Evolutionary conservation across 1,140 invertebrate genomes (phyloP).

Genomic region (Babylonia areolata): DNA sequence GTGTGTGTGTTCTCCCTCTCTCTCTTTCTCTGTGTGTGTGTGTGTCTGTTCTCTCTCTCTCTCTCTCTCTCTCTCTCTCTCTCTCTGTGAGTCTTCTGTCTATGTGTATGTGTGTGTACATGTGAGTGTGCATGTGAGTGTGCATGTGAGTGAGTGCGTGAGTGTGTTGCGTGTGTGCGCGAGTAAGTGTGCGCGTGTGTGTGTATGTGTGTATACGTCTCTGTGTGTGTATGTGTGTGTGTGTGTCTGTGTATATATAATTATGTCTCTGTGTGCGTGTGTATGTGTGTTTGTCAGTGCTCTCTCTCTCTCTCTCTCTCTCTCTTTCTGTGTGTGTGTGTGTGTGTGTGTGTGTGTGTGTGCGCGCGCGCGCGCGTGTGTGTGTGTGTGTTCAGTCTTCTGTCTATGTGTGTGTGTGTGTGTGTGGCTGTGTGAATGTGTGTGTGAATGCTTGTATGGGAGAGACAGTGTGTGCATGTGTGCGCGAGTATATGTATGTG

Average conservation of each 20-base stretch:
- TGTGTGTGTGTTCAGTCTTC: neutral
- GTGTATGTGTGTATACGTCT: constrained; percentile 1
- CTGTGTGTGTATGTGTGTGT: neutral
- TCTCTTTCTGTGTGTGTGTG: neutral
- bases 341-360: constrained; percentile 1
- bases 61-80: too few relatives aligned
- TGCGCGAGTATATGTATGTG: neutral
- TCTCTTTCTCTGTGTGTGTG: neutral
- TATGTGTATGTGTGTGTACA: neutral
- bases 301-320: too few relatives aligned
- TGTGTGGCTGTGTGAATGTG: neutral
- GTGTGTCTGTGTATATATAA: neutral
- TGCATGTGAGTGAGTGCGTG: neutral
- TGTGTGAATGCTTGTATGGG: neutral
- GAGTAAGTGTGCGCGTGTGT: neutral
- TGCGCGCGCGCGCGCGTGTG: neutral
- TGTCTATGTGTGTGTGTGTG: too few relatives aligned
- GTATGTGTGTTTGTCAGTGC: neutral
- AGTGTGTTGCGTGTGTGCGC: neutral
- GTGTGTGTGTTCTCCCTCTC: constrained; percentile 1
- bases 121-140: neutral
- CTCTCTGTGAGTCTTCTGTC: too few relatives aligned
- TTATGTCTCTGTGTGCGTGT: neutral
- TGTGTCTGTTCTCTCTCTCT: too few relatives aligned
- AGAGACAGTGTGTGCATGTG: neutral